Conservation (phyloP, 2,797 vertebrate species). For the Spinus olivaceus region DNA sequence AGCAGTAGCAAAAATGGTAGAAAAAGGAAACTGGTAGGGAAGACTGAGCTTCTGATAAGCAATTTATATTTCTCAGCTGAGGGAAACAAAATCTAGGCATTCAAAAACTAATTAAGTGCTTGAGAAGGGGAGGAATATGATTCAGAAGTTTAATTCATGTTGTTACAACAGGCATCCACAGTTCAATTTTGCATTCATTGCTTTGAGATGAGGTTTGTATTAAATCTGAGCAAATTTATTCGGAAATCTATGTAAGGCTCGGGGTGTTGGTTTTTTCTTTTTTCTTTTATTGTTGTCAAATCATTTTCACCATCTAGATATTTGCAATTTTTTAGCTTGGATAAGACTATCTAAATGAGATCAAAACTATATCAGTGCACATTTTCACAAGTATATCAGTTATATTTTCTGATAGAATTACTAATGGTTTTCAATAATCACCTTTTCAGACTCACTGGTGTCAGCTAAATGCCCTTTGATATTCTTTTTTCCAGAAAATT, state of each 20-base stretch:
- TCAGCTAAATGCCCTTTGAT: background rate
- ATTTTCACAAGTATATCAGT: background rate
- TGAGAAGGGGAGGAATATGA: background rate
- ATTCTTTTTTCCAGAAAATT: background rate
- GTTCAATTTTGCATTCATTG: conserved; percentile 9
- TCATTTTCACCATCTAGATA: background rate
- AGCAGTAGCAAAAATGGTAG: background rate
- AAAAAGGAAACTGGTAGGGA: background rate
- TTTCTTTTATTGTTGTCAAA: background rate
- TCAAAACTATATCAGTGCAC: background rate
- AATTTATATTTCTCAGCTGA: background rate
- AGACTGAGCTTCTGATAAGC: background rate
- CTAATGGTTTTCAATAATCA: background rate
- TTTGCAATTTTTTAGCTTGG: background rate
- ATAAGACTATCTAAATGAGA: background rate
- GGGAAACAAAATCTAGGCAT: background rate
- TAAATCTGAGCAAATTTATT: conserved; percentile 15
- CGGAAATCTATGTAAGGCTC: background rate
- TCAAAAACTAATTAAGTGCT: conserved; percentile 29
- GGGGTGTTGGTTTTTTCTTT: too few relatives aligned
- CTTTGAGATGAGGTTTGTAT: background rate
- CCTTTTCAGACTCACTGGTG: background rate
- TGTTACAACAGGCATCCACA: background rate
- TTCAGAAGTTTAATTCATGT: background rate
- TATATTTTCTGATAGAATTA: background rate